Base-by-base conservation (phyloP, 2,797 vertebrate genomes). In the Ficedula albicollis region DNA sequence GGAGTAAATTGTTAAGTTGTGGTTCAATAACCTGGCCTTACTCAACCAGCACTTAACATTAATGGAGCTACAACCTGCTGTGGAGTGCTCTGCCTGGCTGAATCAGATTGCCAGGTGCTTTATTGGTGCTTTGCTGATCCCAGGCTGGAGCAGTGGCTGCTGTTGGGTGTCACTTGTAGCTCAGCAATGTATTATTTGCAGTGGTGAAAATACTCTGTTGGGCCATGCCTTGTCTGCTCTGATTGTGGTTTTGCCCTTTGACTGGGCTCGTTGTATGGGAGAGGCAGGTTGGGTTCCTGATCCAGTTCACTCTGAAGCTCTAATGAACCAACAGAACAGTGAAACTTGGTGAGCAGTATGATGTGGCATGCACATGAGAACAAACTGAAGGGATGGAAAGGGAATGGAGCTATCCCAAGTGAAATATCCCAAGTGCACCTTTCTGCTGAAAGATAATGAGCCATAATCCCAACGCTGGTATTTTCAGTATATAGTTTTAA, bases 21-120 rank as follows among this genome's bases (percentile, higher is more conserved):
- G 73, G 90, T 91, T 94, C 46, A 66, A 15, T 91, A 93, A 88
- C 64, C 56, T 90, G 67, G 64, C 92, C 56, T 84, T 91, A 69
- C 49, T 76, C 77, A 73, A 48, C 67, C 82, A 70, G 39, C 67
- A 51, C 52, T 87, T 89, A 38, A 58, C 70, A n/a, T 63, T 87
- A 59, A 77, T 87, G 84, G 92, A 70, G 48, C 48, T 76, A 43
- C 82, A 79, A 55, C 70, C 41, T 74, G 48, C 84, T 77, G 44
- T 26, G 26, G 66, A 67, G 72, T 11, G 25, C 64, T 80, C n/a
- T 94, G 91, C 62, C 26, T 4, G 9, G 55, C 73, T 78, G 67
- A 79, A 26, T 66, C 38, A 11, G 32, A 49, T 56, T 91, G 67
- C 83, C 67, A 11, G 60, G 29, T 54, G 11, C 2, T 11, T 38